phyloP scores from a whole-genome alignment of 2,113 vertebrate genomes.

The Pseudorectes ferrugineus region DNA sequence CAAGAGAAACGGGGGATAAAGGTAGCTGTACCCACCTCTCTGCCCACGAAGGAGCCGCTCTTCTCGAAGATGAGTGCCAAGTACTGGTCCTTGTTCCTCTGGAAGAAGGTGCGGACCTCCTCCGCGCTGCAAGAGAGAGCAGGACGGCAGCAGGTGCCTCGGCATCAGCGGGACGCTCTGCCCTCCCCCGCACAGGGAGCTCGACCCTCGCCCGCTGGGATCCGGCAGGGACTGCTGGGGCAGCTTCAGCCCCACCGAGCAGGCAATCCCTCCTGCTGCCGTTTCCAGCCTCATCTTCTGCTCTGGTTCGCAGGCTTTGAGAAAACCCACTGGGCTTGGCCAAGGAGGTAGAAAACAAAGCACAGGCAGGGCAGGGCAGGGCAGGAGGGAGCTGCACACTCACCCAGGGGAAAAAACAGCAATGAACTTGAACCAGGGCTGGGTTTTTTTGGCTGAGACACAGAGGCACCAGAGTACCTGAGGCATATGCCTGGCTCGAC shows the following conservation, averaged over 20 bases:
- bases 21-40: slow-evolving; percentile 80
- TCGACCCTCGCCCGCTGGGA: rapidly evolving
- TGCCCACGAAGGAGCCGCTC: slow-evolving; percentile 78
- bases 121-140: slow-evolving; percentile 69
- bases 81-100: slow-evolving; percentile 74
- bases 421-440: not conserved
- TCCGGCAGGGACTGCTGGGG: not conserved
- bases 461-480: not conserved
- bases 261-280: not conserved
- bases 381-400: not conserved
- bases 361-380: not conserved
- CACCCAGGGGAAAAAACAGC: not conserved
- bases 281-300: not conserved
- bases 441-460: not conserved
- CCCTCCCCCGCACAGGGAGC: not conserved
- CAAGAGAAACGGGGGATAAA: not conserved
- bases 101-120: slow-evolving; percentile 83
- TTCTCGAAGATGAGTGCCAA: slow-evolving; percentile 88
- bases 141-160: not conserved
- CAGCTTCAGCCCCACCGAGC: not conserved
- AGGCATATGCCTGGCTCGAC: rapidly evolving
- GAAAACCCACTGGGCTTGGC: not conserved
- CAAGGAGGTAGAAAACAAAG: not conserved
- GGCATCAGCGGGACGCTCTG: not conserved
- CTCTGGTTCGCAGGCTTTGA: not conserved